Evolutionary conservation across 2,113 vertebrate species (phyloP).

Genomic region (Psilopogon haemacephalus): DNA sequence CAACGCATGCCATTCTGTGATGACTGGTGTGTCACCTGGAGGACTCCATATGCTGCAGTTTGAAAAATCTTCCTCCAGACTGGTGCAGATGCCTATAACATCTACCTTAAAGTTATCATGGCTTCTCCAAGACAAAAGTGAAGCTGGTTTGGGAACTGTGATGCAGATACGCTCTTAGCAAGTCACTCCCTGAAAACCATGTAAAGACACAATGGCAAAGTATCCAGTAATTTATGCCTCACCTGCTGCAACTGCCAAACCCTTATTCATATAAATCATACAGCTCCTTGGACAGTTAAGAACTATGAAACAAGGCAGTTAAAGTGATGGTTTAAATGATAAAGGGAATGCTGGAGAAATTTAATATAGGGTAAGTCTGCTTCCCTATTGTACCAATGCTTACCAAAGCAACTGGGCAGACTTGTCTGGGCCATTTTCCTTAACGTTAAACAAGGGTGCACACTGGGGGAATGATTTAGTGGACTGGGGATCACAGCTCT

Average conservation of each 20-base stretch:
- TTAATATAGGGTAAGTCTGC: slow-evolving; percentile 64
- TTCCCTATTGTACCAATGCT: slow-evolving; percentile 54
- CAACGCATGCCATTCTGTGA: background rate
- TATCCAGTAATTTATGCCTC: background rate
- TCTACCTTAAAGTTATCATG: background rate
- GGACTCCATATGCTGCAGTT: background rate
- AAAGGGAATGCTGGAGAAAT: slow-evolving; percentile 58
- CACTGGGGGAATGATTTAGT: slow-evolving; percentile 52
- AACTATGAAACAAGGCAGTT: slow-evolving; percentile 48
- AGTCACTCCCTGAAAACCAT: background rate
- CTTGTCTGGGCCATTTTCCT: slow-evolving; percentile 61
- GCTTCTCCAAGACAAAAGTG: background rate
- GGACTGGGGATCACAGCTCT: slow-evolving; percentile 8
- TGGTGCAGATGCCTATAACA: rapidly evolving
- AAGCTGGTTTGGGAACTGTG: background rate
- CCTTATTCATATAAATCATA: slow-evolving; percentile 55
- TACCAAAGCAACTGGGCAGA: slow-evolving; percentile 44
- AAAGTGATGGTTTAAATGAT: slow-evolving; percentile 54
- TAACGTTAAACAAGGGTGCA: background rate
- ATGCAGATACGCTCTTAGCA: background rate
- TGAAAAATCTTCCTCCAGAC: background rate
- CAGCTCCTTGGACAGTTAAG: slow-evolving; percentile 51
- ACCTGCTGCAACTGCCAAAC: slow-evolving; percentile 43
- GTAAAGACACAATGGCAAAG: background rate
- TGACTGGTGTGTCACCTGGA: background rate